phyloP scores from a whole-genome alignment of 2,797 vertebrate genomes.

The Ctenopoma multispine region DNA sequence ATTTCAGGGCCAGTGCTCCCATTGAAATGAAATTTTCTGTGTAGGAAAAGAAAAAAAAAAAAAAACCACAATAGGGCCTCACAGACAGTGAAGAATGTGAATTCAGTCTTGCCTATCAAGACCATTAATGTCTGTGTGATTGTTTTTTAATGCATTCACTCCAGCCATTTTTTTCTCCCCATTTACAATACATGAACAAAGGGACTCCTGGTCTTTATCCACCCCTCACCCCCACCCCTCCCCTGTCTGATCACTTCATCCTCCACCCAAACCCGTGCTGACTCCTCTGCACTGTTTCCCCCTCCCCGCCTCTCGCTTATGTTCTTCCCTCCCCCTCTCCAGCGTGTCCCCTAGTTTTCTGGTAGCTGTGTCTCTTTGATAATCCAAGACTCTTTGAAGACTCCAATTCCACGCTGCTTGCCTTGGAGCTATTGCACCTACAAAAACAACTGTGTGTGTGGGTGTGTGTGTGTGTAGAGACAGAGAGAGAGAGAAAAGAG shows the following conservation, averaged over 20 bases:
- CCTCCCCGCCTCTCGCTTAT: slow-evolving; percentile 72
- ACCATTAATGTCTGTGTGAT: slow-evolving; percentile 75
- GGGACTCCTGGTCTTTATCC: slow-evolving; percentile 77
- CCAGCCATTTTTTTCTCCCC: slow-evolving; percentile 45
- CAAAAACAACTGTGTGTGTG: slow-evolving; percentile 80
- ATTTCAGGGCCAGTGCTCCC: slow-evolving; percentile 74
- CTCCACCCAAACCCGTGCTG: slow-evolving; percentile 79
- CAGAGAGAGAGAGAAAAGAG: slow-evolving; percentile 36
- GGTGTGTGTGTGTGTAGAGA: slow-evolving; percentile 41
- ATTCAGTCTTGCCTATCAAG: slow-evolving; percentile 77
- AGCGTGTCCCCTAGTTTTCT: slow-evolving; percentile 82
- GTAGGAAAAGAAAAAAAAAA: slow-evolving; percentile 27
- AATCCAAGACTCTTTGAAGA: slow-evolving; percentile 86
- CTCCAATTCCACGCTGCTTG: slow-evolving; percentile 84
- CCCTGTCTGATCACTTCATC: slow-evolving; percentile 82
- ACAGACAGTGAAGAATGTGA: slow-evolving; percentile 72
- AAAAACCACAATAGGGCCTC: slow-evolving; percentile 46
- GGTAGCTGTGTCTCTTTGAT: slow-evolving; percentile 86
- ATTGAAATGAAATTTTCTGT: slow-evolving; percentile 67
- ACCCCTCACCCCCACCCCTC: slow-evolving; percentile 57
- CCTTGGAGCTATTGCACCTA: slow-evolving; percentile 84
- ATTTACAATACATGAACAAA: slow-evolving; percentile 77
- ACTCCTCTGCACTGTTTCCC: slow-evolving; percentile 66
- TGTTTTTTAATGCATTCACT: slow-evolving; percentile 78
- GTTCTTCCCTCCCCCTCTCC: slow-evolving; percentile 75